Evolutionary conservation across 2,797 vertebrate species (phyloP).

Genomic region (Balearica regulorum): DNA sequence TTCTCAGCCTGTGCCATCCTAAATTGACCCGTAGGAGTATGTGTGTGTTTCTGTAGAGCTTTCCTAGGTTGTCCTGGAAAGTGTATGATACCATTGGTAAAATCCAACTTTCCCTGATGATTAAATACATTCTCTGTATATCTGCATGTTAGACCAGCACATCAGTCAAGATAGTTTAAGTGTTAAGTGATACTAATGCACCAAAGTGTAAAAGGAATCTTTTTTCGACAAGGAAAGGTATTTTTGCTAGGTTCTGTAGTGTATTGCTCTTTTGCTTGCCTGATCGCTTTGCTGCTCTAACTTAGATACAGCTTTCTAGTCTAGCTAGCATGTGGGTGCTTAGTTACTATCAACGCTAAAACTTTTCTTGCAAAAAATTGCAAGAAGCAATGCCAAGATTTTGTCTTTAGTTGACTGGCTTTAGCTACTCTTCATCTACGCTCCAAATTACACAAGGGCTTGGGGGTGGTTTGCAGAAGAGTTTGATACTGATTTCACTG

Average conservation of each 20-base stretch:
- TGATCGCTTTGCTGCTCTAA: neutral
- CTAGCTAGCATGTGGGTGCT: neutral
- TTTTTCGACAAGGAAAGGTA: neutral
- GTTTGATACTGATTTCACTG: neutral
- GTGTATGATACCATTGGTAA: neutral
- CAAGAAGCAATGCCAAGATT: slow-evolving; percentile 16
- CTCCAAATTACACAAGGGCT: neutral
- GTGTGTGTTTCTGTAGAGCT: neutral
- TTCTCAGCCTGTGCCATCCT: slow-evolving; percentile 62
- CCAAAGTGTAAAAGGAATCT: neutral
- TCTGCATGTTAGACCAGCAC: neutral
- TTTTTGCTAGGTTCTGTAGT: neutral
- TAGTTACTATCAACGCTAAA: neutral
- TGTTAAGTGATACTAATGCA: neutral
- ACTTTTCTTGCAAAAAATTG: neutral
- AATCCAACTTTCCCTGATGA: neutral
- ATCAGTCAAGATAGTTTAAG: neutral
- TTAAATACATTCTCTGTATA: neutral
- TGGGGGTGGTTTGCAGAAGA: neutral
- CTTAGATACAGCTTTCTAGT: neutral
- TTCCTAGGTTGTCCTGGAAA: neutral
- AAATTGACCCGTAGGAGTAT: neutral
- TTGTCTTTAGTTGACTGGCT: neutral
- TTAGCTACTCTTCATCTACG: neutral
- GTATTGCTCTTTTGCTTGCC: neutral